phyloP scores from a whole-genome alignment of 2,797 vertebrate species.

The Orientallactaga sibirica region DNA sequence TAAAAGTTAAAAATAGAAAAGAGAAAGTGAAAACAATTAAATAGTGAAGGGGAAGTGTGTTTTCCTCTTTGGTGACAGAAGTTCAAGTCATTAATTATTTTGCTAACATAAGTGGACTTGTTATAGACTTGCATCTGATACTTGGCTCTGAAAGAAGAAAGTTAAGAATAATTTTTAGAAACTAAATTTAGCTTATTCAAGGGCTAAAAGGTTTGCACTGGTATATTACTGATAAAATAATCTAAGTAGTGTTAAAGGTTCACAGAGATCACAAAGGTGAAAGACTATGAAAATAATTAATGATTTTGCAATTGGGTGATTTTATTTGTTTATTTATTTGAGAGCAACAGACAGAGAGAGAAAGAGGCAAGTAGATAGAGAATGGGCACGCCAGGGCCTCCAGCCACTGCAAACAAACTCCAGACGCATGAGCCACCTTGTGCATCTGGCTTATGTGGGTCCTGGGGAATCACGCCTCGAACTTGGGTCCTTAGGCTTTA shows the following conservation, averaged over 20 bases:
- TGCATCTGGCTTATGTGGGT: too few species aligned
- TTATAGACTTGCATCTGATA: not conserved
- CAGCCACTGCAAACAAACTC: too few species aligned
- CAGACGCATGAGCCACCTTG: too few species aligned
- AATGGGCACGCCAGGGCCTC: too few species aligned
- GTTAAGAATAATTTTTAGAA: constrained; percentile 7
- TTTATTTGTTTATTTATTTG: too few species aligned
- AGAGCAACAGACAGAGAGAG: too few species aligned
- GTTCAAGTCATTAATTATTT: not conserved
- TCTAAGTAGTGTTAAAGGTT: constrained; percentile 10
- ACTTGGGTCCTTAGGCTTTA: too few species aligned
- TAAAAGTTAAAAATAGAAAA: too few species aligned
- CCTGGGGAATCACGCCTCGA: too few species aligned
- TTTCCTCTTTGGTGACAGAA: not conserved
- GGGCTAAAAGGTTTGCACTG: not conserved
- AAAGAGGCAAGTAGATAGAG: too few species aligned
- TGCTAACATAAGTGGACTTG: not conserved
- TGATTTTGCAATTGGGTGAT: not conserved
- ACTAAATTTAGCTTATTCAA: not conserved
- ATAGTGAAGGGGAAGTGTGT: not conserved
- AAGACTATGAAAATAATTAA: constrained; percentile 11
- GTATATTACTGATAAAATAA: not conserved
- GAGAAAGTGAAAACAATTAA: too few species aligned
- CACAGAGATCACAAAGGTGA: not conserved
- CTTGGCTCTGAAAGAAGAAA: not conserved